These are phyloP conservation scores for Cyprinus carpio DNA, from an alignment of 2,113 vertebrate genomes.

Conservation along the genomic window DNA sequence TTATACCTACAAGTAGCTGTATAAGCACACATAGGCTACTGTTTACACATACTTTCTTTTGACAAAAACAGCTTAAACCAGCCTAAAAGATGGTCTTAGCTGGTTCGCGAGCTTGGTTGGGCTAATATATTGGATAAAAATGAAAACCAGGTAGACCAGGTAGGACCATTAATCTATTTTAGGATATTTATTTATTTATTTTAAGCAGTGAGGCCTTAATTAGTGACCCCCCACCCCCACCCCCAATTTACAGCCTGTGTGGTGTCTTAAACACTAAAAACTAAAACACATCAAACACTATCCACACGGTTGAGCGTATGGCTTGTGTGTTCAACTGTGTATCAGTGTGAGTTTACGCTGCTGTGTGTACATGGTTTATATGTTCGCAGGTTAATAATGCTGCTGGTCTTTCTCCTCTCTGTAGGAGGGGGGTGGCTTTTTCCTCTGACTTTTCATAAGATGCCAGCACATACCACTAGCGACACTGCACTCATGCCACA, in stretches of 20 bases:
- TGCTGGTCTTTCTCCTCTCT: background rate
- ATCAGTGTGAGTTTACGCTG: too few relatives aligned
- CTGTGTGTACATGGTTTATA: conserved; percentile 38
- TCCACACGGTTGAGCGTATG: too few relatives aligned
- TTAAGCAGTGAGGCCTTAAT: background rate
- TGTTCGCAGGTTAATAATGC: background rate
- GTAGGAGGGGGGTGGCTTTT: too few relatives aligned
- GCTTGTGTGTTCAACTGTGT: too few relatives aligned
- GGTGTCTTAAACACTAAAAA: background rate
- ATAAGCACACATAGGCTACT: background rate
- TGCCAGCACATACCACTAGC: background rate
- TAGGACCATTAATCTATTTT: background rate
- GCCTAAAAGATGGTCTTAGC: background rate
- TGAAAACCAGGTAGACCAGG: background rate
- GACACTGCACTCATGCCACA: background rate
- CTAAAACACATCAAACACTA: too few relatives aligned
- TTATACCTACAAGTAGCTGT: background rate
- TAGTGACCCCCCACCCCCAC: background rate
- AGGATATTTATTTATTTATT: background rate
- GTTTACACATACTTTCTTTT: background rate
- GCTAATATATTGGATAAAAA: background rate
- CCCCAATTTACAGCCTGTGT: background rate
- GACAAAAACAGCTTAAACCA: background rate
- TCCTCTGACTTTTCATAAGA: background rate
- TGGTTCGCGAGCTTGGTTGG: background rate